phyloP scores from a whole-genome alignment of 1,140 invertebrate species.

The Trachymyrmex cornetzi region DNA sequence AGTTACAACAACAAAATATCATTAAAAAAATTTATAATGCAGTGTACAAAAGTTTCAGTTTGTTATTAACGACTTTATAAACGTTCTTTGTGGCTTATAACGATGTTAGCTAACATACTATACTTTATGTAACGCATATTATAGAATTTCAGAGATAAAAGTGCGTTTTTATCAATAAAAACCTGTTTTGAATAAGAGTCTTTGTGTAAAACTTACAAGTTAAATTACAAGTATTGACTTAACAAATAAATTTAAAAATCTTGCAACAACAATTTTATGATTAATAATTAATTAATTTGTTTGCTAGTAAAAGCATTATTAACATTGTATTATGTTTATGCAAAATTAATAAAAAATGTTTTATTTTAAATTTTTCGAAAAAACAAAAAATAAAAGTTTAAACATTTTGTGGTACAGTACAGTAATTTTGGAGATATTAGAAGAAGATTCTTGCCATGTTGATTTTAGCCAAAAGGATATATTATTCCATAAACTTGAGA shows the following conservation, averaged over 20 bases:
- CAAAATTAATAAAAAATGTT: too few relatives aligned
- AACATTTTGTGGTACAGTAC: too few relatives aligned
- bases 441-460: too few relatives aligned
- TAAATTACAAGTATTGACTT: not conserved
- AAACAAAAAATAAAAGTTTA: too few relatives aligned
- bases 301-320: not conserved
- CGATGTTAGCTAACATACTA: too few relatives aligned
- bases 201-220: not conserved
- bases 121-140: too few relatives aligned
- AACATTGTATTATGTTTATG: not conserved
- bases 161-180: too few relatives aligned
- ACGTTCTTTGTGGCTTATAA: not conserved
- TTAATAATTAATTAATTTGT: slow-evolving; percentile 21
- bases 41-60: not conserved
- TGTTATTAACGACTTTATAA: not conserved
- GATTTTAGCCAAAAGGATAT: not conserved
- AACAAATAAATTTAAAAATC: not conserved
- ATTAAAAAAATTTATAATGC: not conserved
- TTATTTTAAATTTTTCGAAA: too few relatives aligned
- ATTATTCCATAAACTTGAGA: not conserved
- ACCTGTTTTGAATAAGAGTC: too few relatives aligned
- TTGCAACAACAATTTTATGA: not conserved
- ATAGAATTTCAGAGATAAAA: too few relatives aligned
- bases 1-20: not conserved
- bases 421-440: too few relatives aligned